Evolutionary conservation across 2,888 invertebrate species (phyloP), one percentile per base, ranked within the genome.

Genomic region (Biston betularia): DNA sequence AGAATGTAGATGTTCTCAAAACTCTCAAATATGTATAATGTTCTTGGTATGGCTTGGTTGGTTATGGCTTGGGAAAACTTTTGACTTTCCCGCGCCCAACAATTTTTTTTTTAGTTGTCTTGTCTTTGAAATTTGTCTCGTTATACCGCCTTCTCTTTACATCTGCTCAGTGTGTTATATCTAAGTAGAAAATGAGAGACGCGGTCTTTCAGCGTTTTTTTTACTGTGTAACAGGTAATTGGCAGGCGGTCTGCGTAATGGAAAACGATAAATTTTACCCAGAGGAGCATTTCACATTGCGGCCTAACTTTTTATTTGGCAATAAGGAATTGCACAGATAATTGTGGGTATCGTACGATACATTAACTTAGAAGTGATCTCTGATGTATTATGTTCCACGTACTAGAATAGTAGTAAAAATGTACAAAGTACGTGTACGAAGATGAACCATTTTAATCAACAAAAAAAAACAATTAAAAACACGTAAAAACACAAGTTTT

Each of bases 211-310:
- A 48, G 46, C 40, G 8, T 58, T 58, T 44, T 58, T 58, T 58
- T 58, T 49, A 58, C 58, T 58, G 58, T 58, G 24, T 46, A 58
- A 49, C 58, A 58, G 15, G 58, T 58, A 58, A 58, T 58, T 58
- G 54, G 54, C 54, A 54, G 54, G 12, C 54, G 24, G 42, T 15
- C 54, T 54, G 24, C 24, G 54, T 54, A 54, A 54, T 54, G 54
- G 54, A 54, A 54, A 54, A 54, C 54, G 54, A 54, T 54, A 42
- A 54, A 54, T 42, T 54, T 54, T 40, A 42, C 42, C 11, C 12
- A 24, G 40, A 54, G 42, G 24, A 54, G 24, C 24, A 42, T 42
- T 54, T 54, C 8, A 54, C 7, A 52, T 52, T 52, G 52, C 38
- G 38, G 38, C 38, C 38, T 52, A 52, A 35, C 38, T 52, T 34